Evolutionary conservation across 2,113 vertebrate genomes (phyloP).

Genomic region (Mus pahari): DNA sequence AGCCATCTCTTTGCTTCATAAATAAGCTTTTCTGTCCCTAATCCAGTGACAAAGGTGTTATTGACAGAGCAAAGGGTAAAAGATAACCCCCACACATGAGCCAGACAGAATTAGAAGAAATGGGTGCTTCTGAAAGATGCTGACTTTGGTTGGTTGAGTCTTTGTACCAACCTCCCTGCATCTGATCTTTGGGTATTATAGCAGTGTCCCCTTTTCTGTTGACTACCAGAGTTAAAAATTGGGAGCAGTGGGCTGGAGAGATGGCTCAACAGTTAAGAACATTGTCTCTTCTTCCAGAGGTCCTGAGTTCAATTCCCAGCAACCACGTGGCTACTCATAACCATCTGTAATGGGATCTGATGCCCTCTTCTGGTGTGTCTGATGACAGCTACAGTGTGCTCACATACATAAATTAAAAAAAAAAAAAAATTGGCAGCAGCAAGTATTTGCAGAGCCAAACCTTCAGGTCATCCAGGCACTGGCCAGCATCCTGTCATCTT

Average conservation of each 20-base stretch:
- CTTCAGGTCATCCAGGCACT: background rate
- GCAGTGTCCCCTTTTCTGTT: too few species aligned
- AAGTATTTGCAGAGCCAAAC: background rate
- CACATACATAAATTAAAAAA: too few species aligned
- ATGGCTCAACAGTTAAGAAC: too few species aligned
- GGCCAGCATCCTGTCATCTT: background rate
- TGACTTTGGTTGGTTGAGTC: too few species aligned
- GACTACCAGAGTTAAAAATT: background rate
- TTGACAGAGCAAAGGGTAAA: background rate
- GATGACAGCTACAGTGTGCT: too few species aligned
- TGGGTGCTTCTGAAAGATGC: background rate
- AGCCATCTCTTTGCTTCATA: background rate
- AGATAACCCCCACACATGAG: background rate
- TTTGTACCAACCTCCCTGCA: too few species aligned
- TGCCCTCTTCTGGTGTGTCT: too few species aligned
- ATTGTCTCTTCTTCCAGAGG: too few species aligned
- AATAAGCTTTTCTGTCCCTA: background rate
- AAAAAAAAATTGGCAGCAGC: background rate
- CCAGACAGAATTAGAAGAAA: background rate
- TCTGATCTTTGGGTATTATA: accelerated
- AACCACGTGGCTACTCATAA: too few species aligned
- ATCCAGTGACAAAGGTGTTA: background rate
- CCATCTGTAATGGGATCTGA: too few species aligned
- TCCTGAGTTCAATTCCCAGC: too few species aligned
- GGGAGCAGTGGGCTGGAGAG: background rate